Evolutionary conservation across 2,797 vertebrate genomes (phyloP), one percentile per base, ranked within the genome.

Genomic region (Loriculus beryllinus): DNA sequence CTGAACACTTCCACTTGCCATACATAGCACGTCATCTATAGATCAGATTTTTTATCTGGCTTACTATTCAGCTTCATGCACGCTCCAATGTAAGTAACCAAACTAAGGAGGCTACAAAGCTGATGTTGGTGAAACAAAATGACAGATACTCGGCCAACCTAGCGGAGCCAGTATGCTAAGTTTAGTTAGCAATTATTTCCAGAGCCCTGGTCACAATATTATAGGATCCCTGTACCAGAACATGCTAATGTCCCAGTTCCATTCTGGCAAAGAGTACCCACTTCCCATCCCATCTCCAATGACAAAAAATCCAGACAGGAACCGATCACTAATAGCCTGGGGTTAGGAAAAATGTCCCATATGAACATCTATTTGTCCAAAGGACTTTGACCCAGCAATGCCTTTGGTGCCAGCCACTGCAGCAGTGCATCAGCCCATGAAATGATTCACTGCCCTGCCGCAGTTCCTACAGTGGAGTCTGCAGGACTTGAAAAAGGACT

Each of bases 121-220:
- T 82, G n/a, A 33, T 13, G 17, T 1, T 47, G 14, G 29, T 51
- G 67, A 84, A 87, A 72, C 20, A 79, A 82, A 74, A 70, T 14
- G 21, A 78, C 17, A 85, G 42, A 57, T 35, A 49, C 18, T 59
- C 22, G 2, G 37, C 42, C 51, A 88, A 11, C 26, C 29, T 35
- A 39, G 7, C 39, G 68, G 33, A 60, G 70, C 20, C 37, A 80
- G 5, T 28, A 39, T 12, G 23, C 29, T n/a, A 79, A 71, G 28
- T 89, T 75, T 78, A 77, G 96, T 86, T 49, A 92, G 49, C 49
- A 93, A 94, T 48, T 96, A 78, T 95, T 95, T 94, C 84, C 90
- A 95, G 26, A 89, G 75, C 92, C 82, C 20, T 4, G 3, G 79
- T 92, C 81, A 89, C 47, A 75, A 51, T 8, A 29, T 75, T 81